These are phyloP conservation scores for Danio rerio DNA, from an alignment of 2,113 vertebrate species.

Conservation along the genomic window DNA sequence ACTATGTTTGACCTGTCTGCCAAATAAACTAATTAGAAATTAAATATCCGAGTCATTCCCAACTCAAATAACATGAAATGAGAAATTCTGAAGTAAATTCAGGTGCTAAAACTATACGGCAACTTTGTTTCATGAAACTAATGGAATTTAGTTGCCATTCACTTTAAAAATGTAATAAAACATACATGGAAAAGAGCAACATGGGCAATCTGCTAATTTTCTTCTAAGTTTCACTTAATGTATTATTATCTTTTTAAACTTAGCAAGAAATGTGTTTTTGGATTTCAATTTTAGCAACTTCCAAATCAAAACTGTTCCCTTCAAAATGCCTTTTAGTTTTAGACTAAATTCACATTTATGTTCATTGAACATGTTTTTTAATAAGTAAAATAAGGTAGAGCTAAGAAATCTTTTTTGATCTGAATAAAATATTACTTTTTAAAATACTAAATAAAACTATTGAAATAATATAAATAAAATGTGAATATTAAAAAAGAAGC, in stretches of 20 bases:
- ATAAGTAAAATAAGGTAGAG: slow-evolving; percentile 8
- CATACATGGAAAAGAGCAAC: background rate
- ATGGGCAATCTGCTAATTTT: background rate
- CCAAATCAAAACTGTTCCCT: background rate
- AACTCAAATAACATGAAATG: background rate
- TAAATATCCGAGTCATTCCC: background rate
- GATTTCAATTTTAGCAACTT: background rate
- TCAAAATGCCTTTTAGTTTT: background rate
- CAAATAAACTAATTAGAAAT: background rate
- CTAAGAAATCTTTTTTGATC: background rate
- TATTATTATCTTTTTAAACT: too few relatives aligned
- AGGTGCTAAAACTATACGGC: background rate
- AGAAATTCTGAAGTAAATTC: background rate
- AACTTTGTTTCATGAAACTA: background rate
- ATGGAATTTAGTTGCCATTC: background rate
- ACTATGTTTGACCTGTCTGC: background rate
- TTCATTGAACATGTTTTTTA: background rate
- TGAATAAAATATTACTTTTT: background rate
- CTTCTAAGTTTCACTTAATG: background rate
- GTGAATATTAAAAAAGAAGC: background rate
- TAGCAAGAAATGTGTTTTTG: background rate
- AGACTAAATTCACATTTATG: background rate
- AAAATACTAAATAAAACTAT: background rate
- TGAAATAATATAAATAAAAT: background rate
- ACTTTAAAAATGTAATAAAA: background rate